Evolutionary conservation across 2,797 vertebrate genomes (phyloP).

Genomic region (Myotis myotis): DNA sequence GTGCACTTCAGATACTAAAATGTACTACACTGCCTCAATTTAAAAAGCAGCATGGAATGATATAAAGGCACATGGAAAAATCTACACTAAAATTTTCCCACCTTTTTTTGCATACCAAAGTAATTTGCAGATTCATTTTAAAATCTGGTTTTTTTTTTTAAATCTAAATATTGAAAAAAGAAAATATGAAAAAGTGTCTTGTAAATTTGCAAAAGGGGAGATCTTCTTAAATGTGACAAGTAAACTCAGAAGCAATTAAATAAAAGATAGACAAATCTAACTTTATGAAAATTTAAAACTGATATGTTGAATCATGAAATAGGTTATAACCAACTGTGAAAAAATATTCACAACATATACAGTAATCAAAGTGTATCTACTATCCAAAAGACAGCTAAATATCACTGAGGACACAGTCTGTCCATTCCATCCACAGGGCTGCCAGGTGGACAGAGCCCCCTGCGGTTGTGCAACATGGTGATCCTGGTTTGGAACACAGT

Average conservation of each 20-base stretch:
- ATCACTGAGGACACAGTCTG: neutral
- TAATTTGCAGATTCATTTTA: conserved; percentile 45
- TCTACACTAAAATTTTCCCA: neutral
- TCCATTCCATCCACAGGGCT: neutral
- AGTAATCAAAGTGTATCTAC: neutral
- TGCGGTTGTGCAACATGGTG: neutral
- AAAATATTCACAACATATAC: neutral
- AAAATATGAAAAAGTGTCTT: conserved; percentile 1
- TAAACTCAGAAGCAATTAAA: neutral
- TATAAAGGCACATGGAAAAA: neutral
- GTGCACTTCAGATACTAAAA: neutral
- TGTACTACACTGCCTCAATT: neutral
- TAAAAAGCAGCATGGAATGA: conserved; percentile 21
- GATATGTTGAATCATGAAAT: neutral
- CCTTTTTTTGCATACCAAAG: conserved; percentile 24
- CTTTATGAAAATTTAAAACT: neutral
- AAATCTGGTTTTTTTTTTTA: neutral
- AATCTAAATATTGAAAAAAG: conserved; percentile 20
- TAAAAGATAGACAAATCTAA: neutral
- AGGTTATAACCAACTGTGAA: neutral
- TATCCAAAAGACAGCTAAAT: neutral
- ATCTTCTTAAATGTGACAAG: neutral
- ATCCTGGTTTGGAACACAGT: neutral
- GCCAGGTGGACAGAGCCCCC: neutral
- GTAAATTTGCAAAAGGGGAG: neutral